Conservation (phyloP, 2,113 vertebrate genomes). For the Triplophysa rosa region DNA sequence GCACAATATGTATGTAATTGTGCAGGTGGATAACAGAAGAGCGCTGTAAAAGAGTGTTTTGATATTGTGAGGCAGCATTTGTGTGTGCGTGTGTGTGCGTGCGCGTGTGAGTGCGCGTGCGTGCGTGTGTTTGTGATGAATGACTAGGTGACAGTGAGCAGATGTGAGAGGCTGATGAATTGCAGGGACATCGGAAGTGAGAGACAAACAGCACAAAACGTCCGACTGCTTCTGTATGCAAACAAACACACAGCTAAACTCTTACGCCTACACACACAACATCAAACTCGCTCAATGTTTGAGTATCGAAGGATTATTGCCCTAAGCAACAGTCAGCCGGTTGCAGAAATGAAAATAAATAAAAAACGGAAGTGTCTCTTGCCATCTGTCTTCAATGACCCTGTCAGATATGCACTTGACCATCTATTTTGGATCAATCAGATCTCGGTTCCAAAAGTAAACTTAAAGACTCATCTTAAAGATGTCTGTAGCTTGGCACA, state of each 20-base stretch:
- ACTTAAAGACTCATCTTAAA: not conserved
- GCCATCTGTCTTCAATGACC: slow-evolving; percentile 54
- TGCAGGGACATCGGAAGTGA: slow-evolving; percentile 66
- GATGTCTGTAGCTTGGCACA: not conserved
- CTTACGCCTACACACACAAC: slow-evolving; percentile 21
- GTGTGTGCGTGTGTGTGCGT: slow-evolving; percentile 13
- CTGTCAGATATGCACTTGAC: slow-evolving; percentile 50
- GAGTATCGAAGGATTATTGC: slow-evolving; percentile 33
- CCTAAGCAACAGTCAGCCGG: slow-evolving; percentile 17
- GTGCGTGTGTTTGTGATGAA: slow-evolving; percentile 21
- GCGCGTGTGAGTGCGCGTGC: no score
- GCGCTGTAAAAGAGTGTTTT: not conserved
- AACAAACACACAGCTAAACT: slow-evolving; percentile 32
- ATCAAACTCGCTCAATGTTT: slow-evolving; percentile 37
- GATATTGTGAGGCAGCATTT: slow-evolving; percentile 20
- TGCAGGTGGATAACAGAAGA: no score
- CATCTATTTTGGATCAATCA: slow-evolving; percentile 57
- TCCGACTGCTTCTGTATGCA: slow-evolving; percentile 41
- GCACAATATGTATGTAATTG: not conserved
- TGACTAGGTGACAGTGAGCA: slow-evolving; percentile 66
- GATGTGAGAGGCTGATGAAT: slow-evolving; percentile 71
- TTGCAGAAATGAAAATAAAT: slow-evolving; percentile 33
- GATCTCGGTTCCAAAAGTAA: slow-evolving; percentile 26
- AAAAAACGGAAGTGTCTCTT: slow-evolving; percentile 2
- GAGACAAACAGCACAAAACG: slow-evolving; percentile 59